A percentile compares a stretch with the other conserved stretches of the same genome.
Evolutionary conservation across 2,888 invertebrate genomes (phyloP).

Genomic region (Chrysopilus asiliformis): DNA sequence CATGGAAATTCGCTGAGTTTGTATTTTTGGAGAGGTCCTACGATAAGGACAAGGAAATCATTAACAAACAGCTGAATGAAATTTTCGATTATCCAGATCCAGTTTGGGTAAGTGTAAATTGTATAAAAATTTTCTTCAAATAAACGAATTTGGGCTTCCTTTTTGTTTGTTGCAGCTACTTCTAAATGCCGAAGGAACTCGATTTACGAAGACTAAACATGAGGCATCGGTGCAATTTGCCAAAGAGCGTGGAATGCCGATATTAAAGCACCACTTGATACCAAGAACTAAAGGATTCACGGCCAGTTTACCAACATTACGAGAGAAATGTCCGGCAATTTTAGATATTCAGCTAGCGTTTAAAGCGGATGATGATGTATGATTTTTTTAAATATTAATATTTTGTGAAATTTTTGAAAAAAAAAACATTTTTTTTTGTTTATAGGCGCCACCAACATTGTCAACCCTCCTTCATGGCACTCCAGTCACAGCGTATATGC

Average conservation of each 20-base stretch:
- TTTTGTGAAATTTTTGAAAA: neutral
- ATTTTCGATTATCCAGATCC: constrained; percentile 81
- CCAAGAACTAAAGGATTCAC: constrained; percentile 94
- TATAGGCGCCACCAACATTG: constrained; percentile 49
- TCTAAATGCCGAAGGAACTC: constrained; percentile 85
- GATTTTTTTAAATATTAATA: constrained; percentile 1
- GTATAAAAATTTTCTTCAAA: constrained; percentile 4
- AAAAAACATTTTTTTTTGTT: constrained; percentile 1
- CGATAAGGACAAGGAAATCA: constrained; percentile 77
- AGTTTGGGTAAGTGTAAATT: constrained; percentile 61
- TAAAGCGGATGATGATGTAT: constrained; percentile 46
- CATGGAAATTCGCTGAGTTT: constrained; percentile 91
- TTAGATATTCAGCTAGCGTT: constrained; percentile 73
- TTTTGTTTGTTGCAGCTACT: constrained; percentile 48
- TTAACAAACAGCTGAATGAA: constrained; percentile 65
- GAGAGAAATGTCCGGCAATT: constrained; percentile 66
- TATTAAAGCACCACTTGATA: constrained; percentile 76
- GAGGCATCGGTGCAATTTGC: constrained; percentile 80
- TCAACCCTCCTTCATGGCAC: constrained; percentile 62
- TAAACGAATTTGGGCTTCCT: constrained; percentile 1
- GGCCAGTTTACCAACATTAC: constrained; percentile 68
- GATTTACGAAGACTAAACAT: constrained; percentile 78
- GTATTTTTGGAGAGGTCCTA: constrained; percentile 86
- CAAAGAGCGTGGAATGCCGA: constrained; percentile 66
- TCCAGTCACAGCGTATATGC: constrained; percentile 57